A percentile compares a stretch with the other conserved stretches of the same genome.
These are phyloP conservation scores for Chouioia cunea DNA, from an alignment of 2,888 invertebrate species.

Conservation along the genomic window DNA sequence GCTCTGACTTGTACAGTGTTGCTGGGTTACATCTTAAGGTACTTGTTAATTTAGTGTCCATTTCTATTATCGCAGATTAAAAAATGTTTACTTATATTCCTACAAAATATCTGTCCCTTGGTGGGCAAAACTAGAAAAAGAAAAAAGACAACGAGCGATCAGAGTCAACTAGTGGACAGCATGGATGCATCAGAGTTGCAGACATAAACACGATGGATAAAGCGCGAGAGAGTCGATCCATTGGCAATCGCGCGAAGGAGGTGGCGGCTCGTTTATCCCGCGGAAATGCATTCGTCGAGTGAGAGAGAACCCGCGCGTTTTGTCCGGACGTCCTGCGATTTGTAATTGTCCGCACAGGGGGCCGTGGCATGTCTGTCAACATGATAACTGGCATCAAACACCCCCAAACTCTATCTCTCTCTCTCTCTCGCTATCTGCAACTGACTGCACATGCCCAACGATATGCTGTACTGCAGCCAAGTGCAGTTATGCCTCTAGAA, in stretches of 20 bases:
- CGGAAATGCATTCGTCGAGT: constrained; percentile 14
- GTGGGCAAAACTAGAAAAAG: too few relatives aligned
- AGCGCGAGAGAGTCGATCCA: constrained; percentile 19
- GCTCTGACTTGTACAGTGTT: neutral
- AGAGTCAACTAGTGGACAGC: neutral
- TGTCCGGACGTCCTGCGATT: constrained; percentile 59
- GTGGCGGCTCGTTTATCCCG: constrained; percentile 31
- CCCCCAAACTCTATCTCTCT: constrained; percentile 53
- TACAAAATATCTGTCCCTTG: too few relatives aligned
- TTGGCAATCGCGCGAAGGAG: constrained; percentile 20
- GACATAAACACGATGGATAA: neutral
- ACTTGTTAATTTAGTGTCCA: too few relatives aligned
- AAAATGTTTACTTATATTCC: too few relatives aligned
- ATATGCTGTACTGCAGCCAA: constrained; percentile 60
- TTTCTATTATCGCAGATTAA: too few relatives aligned
- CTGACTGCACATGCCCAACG: constrained; percentile 50
- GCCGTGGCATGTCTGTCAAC: constrained; percentile 62
- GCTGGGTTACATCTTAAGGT: too few relatives aligned
- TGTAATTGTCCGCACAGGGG: constrained; percentile 63
- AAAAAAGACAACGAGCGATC: too few relatives aligned
- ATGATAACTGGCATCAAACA: constrained; percentile 67
- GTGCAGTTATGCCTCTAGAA: constrained; percentile 44
- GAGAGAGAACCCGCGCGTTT: neutral
- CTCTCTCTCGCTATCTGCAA: constrained; percentile 51
- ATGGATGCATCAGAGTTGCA: neutral